These are phyloP conservation scores for Oreamnos americanus DNA, from an alignment of 2,113 vertebrate species.

Conservation along the genomic window DNA sequence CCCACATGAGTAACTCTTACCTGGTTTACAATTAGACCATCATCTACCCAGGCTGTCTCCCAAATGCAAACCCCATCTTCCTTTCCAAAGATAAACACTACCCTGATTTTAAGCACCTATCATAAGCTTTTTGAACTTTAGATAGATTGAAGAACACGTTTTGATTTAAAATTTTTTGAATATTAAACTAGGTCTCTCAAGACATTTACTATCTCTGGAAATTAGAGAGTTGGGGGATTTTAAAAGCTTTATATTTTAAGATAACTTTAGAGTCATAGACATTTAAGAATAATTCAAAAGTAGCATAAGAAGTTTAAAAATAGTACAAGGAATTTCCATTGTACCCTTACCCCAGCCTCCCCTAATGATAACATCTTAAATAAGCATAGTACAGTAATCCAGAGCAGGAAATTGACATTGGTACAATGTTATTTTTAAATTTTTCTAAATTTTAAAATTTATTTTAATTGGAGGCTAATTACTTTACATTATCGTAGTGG, in stretches of 20 bases:
- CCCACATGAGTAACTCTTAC: neutral
- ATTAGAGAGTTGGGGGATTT: neutral
- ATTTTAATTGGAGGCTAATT: neutral
- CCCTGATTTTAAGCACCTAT: neutral
- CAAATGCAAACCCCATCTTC: too few relatives aligned
- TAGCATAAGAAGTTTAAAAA: neutral
- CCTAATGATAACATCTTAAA: neutral
- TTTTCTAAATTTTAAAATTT: neutral
- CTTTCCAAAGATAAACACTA: neutral
- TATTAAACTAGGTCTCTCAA: neutral
- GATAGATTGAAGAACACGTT: neutral
- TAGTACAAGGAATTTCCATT: neutral
- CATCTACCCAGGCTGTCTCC: neutral
- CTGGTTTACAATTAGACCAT: neutral
- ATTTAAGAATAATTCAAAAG: neutral
- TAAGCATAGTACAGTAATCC: neutral
- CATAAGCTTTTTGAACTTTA: neutral
- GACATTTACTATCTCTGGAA: neutral
- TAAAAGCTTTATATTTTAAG: neutral
- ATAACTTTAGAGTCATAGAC: neutral
- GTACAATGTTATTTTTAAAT: neutral
- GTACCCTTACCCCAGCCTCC: neutral
- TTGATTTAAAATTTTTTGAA: neutral
- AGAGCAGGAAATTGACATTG: neutral
- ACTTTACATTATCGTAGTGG: neutral